phyloP scores from a whole-genome alignment of 2,888 invertebrate genomes.

The Metellina segmentata region DNA sequence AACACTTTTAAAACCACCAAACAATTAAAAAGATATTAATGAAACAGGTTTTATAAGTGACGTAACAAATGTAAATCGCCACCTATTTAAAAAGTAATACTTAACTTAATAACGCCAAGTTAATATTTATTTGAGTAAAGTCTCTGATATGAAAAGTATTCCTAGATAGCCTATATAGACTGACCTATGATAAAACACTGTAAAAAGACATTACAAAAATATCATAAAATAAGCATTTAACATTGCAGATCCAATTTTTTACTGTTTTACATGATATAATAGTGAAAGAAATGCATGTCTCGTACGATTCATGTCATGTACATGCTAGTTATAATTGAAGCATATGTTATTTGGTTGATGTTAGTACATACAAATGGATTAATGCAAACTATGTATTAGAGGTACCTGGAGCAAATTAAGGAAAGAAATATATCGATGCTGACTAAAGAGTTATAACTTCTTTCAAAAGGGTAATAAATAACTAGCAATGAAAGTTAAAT shows the following conservation, averaged over 20 bases:
- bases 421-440: conserved; percentile 3
- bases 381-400: conserved; percentile 59
- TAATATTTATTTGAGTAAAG: neutral
- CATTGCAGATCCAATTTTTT: conserved; percentile 68
- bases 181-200: conserved; percentile 72
- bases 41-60: too few relatives aligned
- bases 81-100: neutral
- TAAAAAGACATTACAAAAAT: conserved; percentile 76
- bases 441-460: neutral
- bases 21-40: too few relatives aligned
- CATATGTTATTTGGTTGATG: conserved; percentile 53
- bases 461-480: conserved; percentile 13
- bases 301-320: conserved; percentile 57
- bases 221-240: conserved; percentile 76
- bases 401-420: conserved; percentile 11
- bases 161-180: conserved; percentile 51
- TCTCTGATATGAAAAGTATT: conserved; percentile 49
- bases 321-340: conserved; percentile 65
- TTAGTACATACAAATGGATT: conserved; percentile 56
- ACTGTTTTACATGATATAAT: conserved; percentile 67
- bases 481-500: conserved; percentile 25
- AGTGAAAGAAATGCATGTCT: conserved; percentile 71
- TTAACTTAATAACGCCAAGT: neutral
- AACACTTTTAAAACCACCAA: too few relatives aligned
- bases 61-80: neutral